A percentile compares a stretch with the other conserved stretches of the same genome.
Conservation (phyloP, 2,797 vertebrate genomes). For the Phrynocephalus guinanensis region DNA sequence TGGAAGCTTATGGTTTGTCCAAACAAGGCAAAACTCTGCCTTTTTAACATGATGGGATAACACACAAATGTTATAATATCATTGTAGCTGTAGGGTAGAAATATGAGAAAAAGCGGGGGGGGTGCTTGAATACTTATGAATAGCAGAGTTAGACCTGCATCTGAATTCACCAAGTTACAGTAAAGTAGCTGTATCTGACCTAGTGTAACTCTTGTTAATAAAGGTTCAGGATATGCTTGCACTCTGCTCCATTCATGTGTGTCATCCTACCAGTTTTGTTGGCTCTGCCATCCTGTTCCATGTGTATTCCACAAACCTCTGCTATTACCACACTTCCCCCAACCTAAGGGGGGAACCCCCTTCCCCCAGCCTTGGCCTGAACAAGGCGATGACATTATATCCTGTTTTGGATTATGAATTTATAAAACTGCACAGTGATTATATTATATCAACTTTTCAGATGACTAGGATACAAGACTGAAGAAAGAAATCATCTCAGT, state of each 20-base stretch:
- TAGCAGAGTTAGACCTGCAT: background rate
- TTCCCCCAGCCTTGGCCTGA: background rate
- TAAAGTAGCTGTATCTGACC: background rate
- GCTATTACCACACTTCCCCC: background rate
- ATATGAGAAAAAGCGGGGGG: background rate
- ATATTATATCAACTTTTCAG: background rate
- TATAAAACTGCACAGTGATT: background rate
- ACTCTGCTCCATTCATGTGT: background rate
- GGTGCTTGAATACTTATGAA: background rate
- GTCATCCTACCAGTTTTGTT: background rate
- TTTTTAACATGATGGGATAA: background rate
- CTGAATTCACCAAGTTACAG: background rate
- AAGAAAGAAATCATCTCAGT: background rate
- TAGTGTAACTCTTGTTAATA: background rate
- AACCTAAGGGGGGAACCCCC: background rate
- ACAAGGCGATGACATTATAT: background rate
- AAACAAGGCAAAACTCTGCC: background rate
- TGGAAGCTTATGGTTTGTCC: background rate
- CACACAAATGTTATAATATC: background rate
- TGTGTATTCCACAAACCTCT: background rate
- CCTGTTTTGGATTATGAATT: too few relatives aligned
- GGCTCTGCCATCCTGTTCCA: background rate
- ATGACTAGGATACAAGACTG: background rate
- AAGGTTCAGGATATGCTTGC: background rate
- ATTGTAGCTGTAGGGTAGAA: background rate